These are phyloP conservation scores for Cetonia aurata DNA, from an alignment of 2,888 invertebrate species.

Conservation along the genomic window DNA sequence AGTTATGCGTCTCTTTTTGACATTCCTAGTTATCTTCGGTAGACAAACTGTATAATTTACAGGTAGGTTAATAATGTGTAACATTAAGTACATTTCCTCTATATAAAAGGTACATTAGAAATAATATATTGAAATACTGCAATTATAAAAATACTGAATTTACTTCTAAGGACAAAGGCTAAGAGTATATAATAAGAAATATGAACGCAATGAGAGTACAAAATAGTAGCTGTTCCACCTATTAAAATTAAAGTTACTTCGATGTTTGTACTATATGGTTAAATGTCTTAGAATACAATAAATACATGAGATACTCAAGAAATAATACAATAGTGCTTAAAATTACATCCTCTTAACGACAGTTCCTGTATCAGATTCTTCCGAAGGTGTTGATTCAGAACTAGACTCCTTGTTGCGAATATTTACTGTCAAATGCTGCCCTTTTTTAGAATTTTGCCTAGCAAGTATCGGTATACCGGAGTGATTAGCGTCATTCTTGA, in stretches of 20 bases:
- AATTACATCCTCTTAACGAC: slow-evolving; percentile 62
- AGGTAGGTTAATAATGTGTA: slow-evolving; percentile 32
- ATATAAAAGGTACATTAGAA: slow-evolving; percentile 39
- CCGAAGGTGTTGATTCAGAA: slow-evolving; percentile 71
- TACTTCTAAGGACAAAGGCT: slow-evolving; percentile 17
- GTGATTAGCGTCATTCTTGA: neutral
- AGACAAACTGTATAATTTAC: neutral
- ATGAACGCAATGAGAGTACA: neutral
- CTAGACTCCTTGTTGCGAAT: slow-evolving; percentile 64
- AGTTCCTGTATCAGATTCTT: slow-evolving; percentile 66
- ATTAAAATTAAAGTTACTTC: slow-evolving; percentile 14
- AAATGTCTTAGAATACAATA: slow-evolving; percentile 38
- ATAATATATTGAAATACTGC: slow-evolving; percentile 38
- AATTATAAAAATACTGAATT: slow-evolving; percentile 42
- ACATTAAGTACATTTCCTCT: neutral
- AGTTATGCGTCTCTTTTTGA: too few relatives aligned
- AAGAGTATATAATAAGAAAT: neutral
- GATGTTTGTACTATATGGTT: slow-evolving; percentile 40
- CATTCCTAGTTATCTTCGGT: too few relatives aligned
- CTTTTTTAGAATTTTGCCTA: slow-evolving; percentile 33
- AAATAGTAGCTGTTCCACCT: slow-evolving; percentile 9
- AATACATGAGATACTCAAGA: slow-evolving; percentile 39
- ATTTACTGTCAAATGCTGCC: slow-evolving; percentile 33
- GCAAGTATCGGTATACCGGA: slow-evolving; percentile 32
- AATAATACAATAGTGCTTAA: slow-evolving; percentile 6